Base-by-base conservation (phyloP, 1,140 invertebrate species). In the Apis cerana region DNA sequence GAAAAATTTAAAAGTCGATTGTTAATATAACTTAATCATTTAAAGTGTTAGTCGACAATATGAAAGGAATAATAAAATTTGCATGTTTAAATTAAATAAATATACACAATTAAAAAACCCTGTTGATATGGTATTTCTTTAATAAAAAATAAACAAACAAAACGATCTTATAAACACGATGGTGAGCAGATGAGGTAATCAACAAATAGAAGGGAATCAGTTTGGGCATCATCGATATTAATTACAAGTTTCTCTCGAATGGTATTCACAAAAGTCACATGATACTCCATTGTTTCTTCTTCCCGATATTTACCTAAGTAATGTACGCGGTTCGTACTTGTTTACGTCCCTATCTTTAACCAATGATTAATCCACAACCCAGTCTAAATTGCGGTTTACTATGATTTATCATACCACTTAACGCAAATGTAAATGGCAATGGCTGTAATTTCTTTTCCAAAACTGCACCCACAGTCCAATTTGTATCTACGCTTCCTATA, bases 401-500 rank as follows among this genome's bases (percentile, higher is more conserved):
- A 92, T 99, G 99, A 95, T 99, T 99, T 70, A 99, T 95, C 93
- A 98, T 96, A 71, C 98, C 99, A 91, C 98, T 99, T 2, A 99
- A 94, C 13, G 97, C 96, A 89, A 99, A 97, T 4, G 97, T 97
- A 93, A 99, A 99, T 79, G 99, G 99, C 89, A 99, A 94, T 43
- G 98, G 98, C 88, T 97, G 95, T 61, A 99, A 94, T 94, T 98
- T 97, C 95, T 99, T 99, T 93, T 99, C 99, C 86, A 99, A 94
- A 2, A 99, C 97, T 2, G 97, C 98, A 77, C 97, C 98, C 58
- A 99, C 97, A 80, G 96, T 98, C 98, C 98, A 99, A 94, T 99
- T 99, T 70, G 98, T 98, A 94, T 99, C 99, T 62, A 99, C 94
- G 92, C 97, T 97, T 90, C 98, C 98, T 98, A 92, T 43, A 95